Evolutionary conservation across 2,888 invertebrate genomes (phyloP).

Genomic region (Sarcophaga variegata): DNA sequence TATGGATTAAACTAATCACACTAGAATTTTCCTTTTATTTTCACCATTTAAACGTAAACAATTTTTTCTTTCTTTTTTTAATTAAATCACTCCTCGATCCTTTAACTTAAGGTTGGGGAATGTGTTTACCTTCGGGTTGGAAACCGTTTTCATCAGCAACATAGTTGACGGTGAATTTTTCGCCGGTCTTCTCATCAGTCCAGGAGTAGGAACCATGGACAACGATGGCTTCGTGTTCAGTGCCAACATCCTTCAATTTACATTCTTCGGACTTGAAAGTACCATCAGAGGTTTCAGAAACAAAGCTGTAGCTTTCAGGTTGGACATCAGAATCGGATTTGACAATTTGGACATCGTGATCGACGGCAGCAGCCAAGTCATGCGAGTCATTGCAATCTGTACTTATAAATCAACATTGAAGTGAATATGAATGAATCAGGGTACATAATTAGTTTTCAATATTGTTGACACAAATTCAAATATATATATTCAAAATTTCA

Average conservation of each 20-base stretch:
- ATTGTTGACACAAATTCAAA: too few species aligned
- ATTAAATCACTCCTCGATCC: background rate
- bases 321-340: slow-evolving; percentile 60
- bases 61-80: too few species aligned
- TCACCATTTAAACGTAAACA: too few species aligned
- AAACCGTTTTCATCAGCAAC: slow-evolving; percentile 78
- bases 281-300: slow-evolving; percentile 68
- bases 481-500: too few species aligned
- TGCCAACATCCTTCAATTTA: slow-evolving; percentile 67
- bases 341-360: background rate
- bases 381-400: too few species aligned
- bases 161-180: slow-evolving; percentile 82
- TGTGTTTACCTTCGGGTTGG: slow-evolving; percentile 78
- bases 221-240: slow-evolving; percentile 70
- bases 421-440: too few species aligned
- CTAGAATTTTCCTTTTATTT: too few species aligned
- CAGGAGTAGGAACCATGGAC: slow-evolving; percentile 72
- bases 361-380: background rate
- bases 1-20: too few species aligned
- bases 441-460: too few species aligned
- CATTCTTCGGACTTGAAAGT: slow-evolving; percentile 52
- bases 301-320: background rate
- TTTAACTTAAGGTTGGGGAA: slow-evolving; percentile 73
- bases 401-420: too few species aligned
- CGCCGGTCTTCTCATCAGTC: slow-evolving; percentile 79